Base-by-base conservation (phyloP, 2,888 invertebrate genomes). In the Camponotus fellah region DNA sequence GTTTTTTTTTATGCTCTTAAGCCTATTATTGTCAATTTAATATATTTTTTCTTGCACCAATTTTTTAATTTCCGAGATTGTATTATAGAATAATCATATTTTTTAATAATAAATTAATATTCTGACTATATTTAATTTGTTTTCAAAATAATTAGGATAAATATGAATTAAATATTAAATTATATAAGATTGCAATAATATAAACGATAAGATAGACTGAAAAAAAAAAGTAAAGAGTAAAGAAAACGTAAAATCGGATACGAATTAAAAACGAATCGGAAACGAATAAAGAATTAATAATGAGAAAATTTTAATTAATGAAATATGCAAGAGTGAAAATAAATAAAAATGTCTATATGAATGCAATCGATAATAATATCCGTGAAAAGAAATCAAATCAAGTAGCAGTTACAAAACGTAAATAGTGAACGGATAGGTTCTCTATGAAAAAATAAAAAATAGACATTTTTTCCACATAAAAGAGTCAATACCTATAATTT, bases 341-440 rank as follows among this genome's bases (percentile, higher is more conserved):
- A 46, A 64, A 46, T 32, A 12, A 64, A 43, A 46, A 75, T 46
- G 62, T 9, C 49, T 17, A 17, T 60, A 8, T n/a, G 32, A 60
- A 21, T 60, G 43, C 12, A 46, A 64, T 75, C 3, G 34, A 64
- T 46, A 75, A 32, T 64, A 56, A 43, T 62, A 62, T n/a, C n/a
- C 10, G 12, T n/a, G 12, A 49, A 65, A 21, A 75, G 34, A 21
- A 34, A 37, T 4, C 26, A 74, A 6, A 74, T 10, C 14, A 32
- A 74, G 12, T 0, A 40, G 12, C 17, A 58, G 14, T 26, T 40
- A 17, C 40, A 12, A 2, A 17, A 56, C 6, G 17, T 12, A 40
- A 40, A 72, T 12, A 71, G 10, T 3, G 8, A 43, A 26, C 4
- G 4, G 1, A 71, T 14, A 14, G 60, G 26, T n/a, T n/a, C 26